A percentile compares a stretch with the other conserved stretches of the same genome.
These are phyloP conservation scores for Oncorhynchus kisutch DNA, from an alignment of 2,113 vertebrate genomes.

Conservation along the genomic window DNA sequence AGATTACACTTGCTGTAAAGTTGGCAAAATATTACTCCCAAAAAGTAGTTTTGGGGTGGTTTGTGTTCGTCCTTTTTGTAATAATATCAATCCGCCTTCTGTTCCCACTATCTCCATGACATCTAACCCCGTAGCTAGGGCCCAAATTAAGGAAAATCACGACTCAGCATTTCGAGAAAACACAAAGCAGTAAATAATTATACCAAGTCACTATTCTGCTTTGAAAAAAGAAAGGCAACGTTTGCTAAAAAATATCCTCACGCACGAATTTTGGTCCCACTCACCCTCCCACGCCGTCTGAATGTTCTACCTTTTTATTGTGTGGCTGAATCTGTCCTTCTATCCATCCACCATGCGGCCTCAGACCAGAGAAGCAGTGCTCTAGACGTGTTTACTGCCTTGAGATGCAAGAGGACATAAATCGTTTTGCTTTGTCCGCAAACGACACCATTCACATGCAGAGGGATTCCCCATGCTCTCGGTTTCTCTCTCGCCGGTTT, in stretches of 20 bases:
- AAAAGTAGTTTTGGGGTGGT: background rate
- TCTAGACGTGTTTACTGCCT: slow-evolving; percentile 87
- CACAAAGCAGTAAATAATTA: slow-evolving; percentile 94
- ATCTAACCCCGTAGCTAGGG: slow-evolving; percentile 56
- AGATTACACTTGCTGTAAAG: slow-evolving; percentile 24
- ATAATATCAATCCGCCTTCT: background rate
- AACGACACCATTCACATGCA: slow-evolving; percentile 85
- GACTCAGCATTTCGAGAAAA: slow-evolving; percentile 86
- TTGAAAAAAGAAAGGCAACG: slow-evolving; percentile 69
- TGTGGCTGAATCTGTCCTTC: slow-evolving; percentile 44
- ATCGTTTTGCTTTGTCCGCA: slow-evolving; percentile 79
- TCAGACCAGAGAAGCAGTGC: slow-evolving; percentile 76
- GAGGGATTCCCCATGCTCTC: slow-evolving; percentile 79
- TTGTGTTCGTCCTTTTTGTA: slow-evolving; percentile 5
- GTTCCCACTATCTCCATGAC: slow-evolving; percentile 32
- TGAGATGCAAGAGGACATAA: slow-evolving; percentile 81
- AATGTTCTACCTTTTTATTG: slow-evolving; percentile 76
- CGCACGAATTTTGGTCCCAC: slow-evolving; percentile 81
- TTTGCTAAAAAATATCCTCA: slow-evolving; percentile 85
- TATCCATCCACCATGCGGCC: slow-evolving; percentile 65
- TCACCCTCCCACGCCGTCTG: slow-evolving; percentile 85
- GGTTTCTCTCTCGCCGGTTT: slow-evolving; percentile 68
- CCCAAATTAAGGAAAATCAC: slow-evolving; percentile 59
- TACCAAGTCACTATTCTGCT: slow-evolving; percentile 74
- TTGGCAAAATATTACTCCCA: background rate